Base-by-base conservation (phyloP, 2,797 vertebrate genomes). In the Chaetophractus vellerosus region DNA sequence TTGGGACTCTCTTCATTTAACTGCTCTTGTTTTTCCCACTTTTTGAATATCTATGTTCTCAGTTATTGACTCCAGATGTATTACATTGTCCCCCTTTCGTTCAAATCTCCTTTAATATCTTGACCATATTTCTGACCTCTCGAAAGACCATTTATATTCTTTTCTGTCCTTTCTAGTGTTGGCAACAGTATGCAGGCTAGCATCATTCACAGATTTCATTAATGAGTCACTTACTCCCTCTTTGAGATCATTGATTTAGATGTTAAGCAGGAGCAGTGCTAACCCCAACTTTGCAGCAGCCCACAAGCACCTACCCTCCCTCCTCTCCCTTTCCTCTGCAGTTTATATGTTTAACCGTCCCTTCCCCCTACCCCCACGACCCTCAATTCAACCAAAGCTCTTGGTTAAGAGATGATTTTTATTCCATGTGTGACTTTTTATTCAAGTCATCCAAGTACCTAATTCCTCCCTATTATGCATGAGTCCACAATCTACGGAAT, bases 21-120 rank as follows among this genome's bases (percentile, higher is more conserved):
- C 31, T 61, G 2, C 48, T 50, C 24, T 71, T 61, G 33, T 45
- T 90, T 89, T 75, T 26, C 68, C 88, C 50, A 84, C 57, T 94
- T 83, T 90, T 84, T 79, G 63, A 93, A 63, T 48, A 91, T 94
- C 75, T 94, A 21, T 18, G 38, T 64, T 88, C 78, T 91, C 45
- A 1, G n/a, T 88, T 88, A 88, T 41, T 90, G 41, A 80, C 71
- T 94, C 88, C 78, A 92, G 94, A 82, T 90, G 88, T 75, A 41
- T 71, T 55, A 28, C 24, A 48, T 50, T 59, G 36, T 76, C 80
- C 83, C 88, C 50, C 74, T 89, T 68, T 50, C n/a, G 87, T 85
- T 93, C 33, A 48, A 14, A 57, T 92, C 69, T 64, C 68, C 88
- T 91, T 72, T 93, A 75, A 94, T 94, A 95, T 96, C 84, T 81